Evolutionary conservation across 2,888 invertebrate genomes (phyloP).

Genomic region (Pyrrhosoma nymphula): DNA sequence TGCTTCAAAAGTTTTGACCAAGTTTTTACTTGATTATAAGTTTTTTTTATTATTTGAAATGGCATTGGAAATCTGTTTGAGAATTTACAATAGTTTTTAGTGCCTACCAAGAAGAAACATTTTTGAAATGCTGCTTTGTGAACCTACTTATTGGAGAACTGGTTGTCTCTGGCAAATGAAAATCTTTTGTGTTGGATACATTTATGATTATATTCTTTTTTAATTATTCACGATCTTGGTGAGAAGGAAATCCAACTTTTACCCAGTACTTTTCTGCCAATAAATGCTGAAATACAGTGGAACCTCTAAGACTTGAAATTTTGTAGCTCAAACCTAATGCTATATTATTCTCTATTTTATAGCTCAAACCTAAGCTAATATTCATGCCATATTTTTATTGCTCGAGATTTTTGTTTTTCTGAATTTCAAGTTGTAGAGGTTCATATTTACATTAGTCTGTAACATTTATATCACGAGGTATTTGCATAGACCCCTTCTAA

Average conservation of each 20-base stretch:
- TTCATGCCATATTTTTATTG: constrained; percentile 36
- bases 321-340: not conserved
- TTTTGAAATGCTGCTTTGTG: not conserved
- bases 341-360: not conserved
- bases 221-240: not conserved
- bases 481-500: constrained; percentile 18
- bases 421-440: constrained; percentile 7
- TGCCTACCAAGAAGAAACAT: not conserved
- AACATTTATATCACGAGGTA: constrained; percentile 15
- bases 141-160: not conserved
- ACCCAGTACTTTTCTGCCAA: not conserved
- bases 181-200: constrained; percentile 25
- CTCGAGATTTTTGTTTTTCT: not conserved
- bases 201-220: not conserved
- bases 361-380: not conserved
- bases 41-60: constrained; percentile 26
- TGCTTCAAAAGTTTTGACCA: constrained; percentile 51
- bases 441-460: not conserved
- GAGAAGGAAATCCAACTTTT: not conserved
- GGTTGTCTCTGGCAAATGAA: not conserved
- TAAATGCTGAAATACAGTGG: not conserved
- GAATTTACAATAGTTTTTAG: not conserved
- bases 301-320: not conserved
- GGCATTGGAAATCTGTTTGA: constrained; percentile 44
- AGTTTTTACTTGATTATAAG: not conserved